phyloP scores from a whole-genome alignment of 2,113 vertebrate species.

The Passer montanus region DNA sequence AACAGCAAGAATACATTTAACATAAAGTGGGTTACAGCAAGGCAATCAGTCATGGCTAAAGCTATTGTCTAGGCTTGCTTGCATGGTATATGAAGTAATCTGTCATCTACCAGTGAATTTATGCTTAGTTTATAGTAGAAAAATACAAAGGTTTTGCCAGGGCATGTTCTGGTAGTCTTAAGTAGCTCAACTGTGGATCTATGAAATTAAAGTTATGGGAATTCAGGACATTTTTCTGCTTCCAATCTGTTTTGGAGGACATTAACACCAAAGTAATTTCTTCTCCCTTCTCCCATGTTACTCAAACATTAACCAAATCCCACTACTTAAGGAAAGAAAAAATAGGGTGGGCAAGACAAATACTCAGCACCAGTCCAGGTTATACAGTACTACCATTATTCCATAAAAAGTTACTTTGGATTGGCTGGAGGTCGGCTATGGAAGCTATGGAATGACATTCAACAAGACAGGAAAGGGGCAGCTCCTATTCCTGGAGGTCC shows the following conservation, averaged over 20 bases:
- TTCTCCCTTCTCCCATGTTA: background rate
- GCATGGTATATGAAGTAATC: slow-evolving; percentile 99
- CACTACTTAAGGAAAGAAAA: background rate
- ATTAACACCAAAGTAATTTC: background rate
- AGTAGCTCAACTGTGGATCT: slow-evolving; percentile 35
- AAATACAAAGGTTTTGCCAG: slow-evolving; percentile 82
- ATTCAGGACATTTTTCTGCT: background rate
- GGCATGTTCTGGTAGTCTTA: slow-evolving; percentile 69
- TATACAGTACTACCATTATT: background rate
- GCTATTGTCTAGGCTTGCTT: slow-evolving; percentile 95
- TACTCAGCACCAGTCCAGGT: background rate
- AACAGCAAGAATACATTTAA: slow-evolving; percentile 99
- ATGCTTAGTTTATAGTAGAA: slow-evolving; percentile 86
- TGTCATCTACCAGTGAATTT: slow-evolving; percentile 92
- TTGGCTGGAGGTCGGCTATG: background rate
- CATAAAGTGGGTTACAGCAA: slow-evolving; percentile 99
- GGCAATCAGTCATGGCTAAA: slow-evolving; percentile 97
- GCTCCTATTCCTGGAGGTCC: background rate
- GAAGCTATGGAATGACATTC: background rate
- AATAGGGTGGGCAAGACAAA: background rate
- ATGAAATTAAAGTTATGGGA: slow-evolving; percentile 5
- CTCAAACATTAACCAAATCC: background rate
- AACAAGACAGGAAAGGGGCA: background rate
- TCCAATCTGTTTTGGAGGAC: background rate
- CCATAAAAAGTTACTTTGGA: background rate